A percentile compares a stretch with the other conserved stretches of the same genome.
Evolutionary conservation across 2,888 invertebrate genomes (phyloP).

Genomic region (Sarcophaga rosellei): DNA sequence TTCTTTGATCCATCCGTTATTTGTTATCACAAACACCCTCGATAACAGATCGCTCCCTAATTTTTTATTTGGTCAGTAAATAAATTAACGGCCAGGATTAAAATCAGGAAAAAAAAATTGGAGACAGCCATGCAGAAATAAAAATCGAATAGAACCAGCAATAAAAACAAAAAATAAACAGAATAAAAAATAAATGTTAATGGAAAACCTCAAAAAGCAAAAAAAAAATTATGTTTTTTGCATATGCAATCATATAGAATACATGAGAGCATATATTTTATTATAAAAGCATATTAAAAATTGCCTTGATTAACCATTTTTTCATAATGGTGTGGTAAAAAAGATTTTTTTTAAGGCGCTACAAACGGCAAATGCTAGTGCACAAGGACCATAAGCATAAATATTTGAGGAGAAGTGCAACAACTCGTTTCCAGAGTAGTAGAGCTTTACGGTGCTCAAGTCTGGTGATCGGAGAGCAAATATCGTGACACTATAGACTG

Average conservation of each 20-base stretch:
- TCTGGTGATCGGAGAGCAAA: too few relatives aligned
- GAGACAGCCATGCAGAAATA: constrained; percentile 23
- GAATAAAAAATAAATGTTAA: constrained; percentile 38
- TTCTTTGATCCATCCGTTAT: too few relatives aligned
- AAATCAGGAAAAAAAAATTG: constrained; percentile 6
- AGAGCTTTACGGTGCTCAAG: too few relatives aligned
- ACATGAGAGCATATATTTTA: too few relatives aligned
- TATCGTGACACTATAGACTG: too few relatives aligned
- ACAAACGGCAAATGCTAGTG: too few relatives aligned
- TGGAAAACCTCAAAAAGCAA: constrained; percentile 52
- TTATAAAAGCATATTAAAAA: constrained; percentile 52
- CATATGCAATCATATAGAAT: background rate
- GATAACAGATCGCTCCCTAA: background rate
- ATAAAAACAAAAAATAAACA: background rate
- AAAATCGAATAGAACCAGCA: constrained; percentile 20
- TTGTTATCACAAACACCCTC: background rate
- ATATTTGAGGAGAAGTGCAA: too few relatives aligned
- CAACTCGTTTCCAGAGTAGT: too few relatives aligned
- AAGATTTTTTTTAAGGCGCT: too few relatives aligned
- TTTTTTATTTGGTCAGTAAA: constrained; percentile 18
- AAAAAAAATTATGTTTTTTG: background rate
- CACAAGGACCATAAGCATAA: too few relatives aligned
- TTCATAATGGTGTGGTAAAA: constrained; percentile 33
- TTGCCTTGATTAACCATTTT: constrained; percentile 56
- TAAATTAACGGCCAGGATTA: constrained; percentile 23